Percentiles rank a stretch among this genome's conserved stretches.
These are phyloP conservation scores for Pygoscelis antarcticus DNA, from an alignment of 2,113 vertebrate species.

Conservation along the genomic window DNA sequence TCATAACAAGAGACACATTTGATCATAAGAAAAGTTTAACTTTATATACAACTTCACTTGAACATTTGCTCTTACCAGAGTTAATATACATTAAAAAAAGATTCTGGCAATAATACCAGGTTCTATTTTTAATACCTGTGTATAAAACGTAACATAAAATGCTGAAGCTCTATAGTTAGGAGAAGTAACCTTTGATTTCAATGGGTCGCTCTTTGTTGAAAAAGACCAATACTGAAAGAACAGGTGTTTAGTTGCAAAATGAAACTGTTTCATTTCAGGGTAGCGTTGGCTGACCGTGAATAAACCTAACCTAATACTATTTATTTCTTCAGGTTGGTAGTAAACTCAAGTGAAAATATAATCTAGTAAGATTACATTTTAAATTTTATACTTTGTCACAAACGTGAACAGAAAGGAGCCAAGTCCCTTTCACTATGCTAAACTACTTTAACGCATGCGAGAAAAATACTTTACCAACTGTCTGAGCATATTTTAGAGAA, in stretches of 20 bases:
- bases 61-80: conserved; percentile 75
- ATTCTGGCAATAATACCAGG: conserved; percentile 70
- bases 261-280: background rate
- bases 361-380: conserved; percentile 58
- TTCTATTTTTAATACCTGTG: conserved; percentile 62
- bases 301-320: conserved; percentile 21
- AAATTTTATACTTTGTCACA: conserved; percentile 39
- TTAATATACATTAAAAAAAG: conserved; percentile 78
- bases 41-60: conserved; percentile 78
- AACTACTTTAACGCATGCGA: conserved; percentile 71
- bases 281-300: background rate
- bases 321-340: conserved; percentile 1
- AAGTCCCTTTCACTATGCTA: conserved; percentile 56
- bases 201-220: conserved; percentile 46
- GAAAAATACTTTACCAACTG: conserved; percentile 59
- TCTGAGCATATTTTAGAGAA: conserved; percentile 20
- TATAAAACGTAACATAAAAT: conserved; percentile 74
- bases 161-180: conserved; percentile 23
- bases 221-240: conserved; percentile 43
- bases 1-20: conserved; percentile 77
- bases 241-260: background rate
- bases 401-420: conserved; percentile 49
- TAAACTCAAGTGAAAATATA: conserved; percentile 46
- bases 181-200: conserved; percentile 20
- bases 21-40: conserved; percentile 77